These are phyloP conservation scores for Chrysochloris asiatica DNA, from an alignment of 2,113 vertebrate genomes.

Conservation along the genomic window DNA sequence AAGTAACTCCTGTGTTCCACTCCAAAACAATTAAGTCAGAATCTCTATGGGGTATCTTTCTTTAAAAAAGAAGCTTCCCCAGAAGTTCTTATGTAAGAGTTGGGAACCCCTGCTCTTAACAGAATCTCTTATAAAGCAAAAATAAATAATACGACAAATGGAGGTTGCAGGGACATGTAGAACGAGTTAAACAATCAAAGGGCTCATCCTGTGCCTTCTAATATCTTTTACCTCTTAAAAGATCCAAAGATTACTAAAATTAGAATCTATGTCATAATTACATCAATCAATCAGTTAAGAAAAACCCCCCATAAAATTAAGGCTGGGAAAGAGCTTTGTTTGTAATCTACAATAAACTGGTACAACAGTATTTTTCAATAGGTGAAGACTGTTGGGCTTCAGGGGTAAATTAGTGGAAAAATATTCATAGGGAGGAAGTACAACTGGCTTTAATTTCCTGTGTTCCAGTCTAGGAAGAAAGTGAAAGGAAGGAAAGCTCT, in stretches of 20 bases:
- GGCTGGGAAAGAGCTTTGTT: background rate
- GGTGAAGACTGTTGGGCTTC: background rate
- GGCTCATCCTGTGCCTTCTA: background rate
- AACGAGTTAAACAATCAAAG: constrained; percentile 28
- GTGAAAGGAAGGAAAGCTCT: background rate
- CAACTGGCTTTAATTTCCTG: constrained; percentile 12
- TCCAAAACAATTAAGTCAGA: constrained; percentile 37
- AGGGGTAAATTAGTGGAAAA: constrained; percentile 13
- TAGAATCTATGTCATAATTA: background rate
- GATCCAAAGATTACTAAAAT: constrained; percentile 13
- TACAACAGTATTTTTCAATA: background rate
- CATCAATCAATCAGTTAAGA: constrained; percentile 11
- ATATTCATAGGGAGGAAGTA: background rate
- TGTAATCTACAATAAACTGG: background rate
- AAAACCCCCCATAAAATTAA: background rate
- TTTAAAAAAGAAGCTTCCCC: background rate
- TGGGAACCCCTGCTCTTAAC: constrained; percentile 16
- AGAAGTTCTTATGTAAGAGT: constrained; percentile 25
- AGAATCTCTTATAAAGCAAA: constrained; percentile 34
- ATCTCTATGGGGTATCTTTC: background rate
- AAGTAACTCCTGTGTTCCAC: background rate
- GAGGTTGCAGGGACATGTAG: background rate
- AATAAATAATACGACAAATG: background rate
- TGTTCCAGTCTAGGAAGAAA: background rate
- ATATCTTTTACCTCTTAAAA: constrained; percentile 23